These are phyloP conservation scores for Erpornis zantholeuca DNA, from an alignment of 2,113 vertebrate species.

Conservation along the genomic window DNA sequence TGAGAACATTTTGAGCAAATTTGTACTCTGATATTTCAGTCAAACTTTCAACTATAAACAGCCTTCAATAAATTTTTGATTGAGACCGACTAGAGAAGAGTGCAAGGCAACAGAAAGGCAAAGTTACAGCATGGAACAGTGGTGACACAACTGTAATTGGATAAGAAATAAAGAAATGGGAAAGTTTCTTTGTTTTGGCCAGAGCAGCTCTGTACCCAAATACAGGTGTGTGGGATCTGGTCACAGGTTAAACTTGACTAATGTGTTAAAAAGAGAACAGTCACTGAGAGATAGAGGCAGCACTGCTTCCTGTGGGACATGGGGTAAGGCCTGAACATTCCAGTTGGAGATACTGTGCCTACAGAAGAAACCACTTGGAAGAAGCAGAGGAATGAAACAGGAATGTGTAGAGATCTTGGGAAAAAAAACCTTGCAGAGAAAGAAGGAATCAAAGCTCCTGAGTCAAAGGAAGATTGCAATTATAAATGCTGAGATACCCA, in stretches of 20 bases:
- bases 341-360: neutral
- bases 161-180: neutral
- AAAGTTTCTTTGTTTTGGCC: neutral
- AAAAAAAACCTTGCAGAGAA: neutral
- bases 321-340: neutral
- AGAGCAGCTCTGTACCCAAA: neutral
- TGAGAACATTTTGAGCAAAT: neutral
- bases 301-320: rapidly evolving
- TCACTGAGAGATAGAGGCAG: neutral
- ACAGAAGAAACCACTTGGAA: neutral
- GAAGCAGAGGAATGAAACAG: neutral
- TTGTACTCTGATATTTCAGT: neutral
- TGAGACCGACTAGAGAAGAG: neutral
- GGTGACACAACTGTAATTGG: neutral
- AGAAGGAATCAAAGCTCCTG: neutral
- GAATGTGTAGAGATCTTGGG: neutral
- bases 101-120: neutral
- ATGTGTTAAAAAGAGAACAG: neutral
- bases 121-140: neutral
- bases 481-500: neutral
- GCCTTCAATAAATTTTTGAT: neutral
- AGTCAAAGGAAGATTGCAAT: neutral
- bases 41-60: neutral
- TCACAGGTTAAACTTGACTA: neutral
- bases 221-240: neutral